Conservation (phyloP, 2,888 invertebrate species). For the Drosophila subquinaria region DNA sequence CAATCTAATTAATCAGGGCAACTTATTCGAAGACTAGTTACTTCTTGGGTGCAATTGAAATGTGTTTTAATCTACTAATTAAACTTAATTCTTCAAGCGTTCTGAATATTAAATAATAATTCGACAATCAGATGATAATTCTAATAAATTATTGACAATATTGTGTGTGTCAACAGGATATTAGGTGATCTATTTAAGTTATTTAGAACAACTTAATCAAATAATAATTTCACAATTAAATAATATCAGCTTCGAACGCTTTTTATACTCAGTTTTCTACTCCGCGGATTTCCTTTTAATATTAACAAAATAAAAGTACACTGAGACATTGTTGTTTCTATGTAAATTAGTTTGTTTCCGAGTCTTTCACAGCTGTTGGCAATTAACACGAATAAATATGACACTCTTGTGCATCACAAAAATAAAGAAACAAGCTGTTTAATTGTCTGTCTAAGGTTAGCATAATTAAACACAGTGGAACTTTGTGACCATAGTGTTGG, state of each 20-base stretch:
- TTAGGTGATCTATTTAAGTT: not conserved
- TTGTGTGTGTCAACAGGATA: not conserved
- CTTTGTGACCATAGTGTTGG: constrained; percentile 17
- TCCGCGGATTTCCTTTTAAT: not conserved
- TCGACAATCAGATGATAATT: not conserved
- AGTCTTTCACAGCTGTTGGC: constrained; percentile 3
- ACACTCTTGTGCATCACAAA: constrained; percentile 31
- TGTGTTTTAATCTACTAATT: not conserved
- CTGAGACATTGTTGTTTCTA: not conserved
- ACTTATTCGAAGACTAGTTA: not conserved
- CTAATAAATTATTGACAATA: not conserved
- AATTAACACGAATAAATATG: constrained; percentile 65
- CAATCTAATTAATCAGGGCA: not conserved
- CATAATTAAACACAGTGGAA: constrained; percentile 37
- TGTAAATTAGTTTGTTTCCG: constrained; percentile 12
- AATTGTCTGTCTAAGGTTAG: constrained; percentile 12
- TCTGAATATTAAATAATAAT: not conserved
- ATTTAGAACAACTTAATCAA: not conserved
- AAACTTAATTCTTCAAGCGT: not conserved
- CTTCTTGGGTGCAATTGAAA: constrained; percentile 5
- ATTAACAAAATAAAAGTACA: not conserved
- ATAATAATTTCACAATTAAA: not conserved
- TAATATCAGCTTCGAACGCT: no score
- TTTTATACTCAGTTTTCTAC: no score
- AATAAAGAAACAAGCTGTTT: constrained; percentile 14